Evolutionary conservation across 2,797 vertebrate species (phyloP).

Genomic region (Enteromius thamalakanensis): DNA sequence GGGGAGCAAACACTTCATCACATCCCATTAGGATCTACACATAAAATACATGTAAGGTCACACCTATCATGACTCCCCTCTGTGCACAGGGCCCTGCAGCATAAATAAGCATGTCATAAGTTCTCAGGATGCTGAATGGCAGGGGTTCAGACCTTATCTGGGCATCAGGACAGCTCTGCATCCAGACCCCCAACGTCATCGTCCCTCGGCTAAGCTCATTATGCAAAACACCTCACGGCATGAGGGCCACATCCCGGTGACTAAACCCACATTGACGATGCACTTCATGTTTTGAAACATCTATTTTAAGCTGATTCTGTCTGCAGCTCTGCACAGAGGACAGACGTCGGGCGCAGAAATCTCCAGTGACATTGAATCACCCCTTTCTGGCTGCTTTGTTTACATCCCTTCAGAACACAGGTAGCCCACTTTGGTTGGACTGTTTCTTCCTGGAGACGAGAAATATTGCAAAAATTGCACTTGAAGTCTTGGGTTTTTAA

Average conservation of each 20-base stretch:
- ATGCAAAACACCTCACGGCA: conserved; percentile 59
- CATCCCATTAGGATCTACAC: conserved; percentile 41
- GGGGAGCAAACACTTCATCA: conserved; percentile 19
- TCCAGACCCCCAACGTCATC: conserved; percentile 36
- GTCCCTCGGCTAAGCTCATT: conserved; percentile 55
- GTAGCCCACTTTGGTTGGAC: conserved; percentile 18
- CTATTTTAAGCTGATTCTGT: conserved; percentile 59
- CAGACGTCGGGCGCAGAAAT: conserved; percentile 50
- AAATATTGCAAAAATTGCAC: conserved; percentile 18
- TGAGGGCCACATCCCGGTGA: conserved; percentile 41
- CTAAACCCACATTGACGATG: conserved; percentile 61
- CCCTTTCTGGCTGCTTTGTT: conserved; percentile 18
- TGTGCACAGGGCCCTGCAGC: conserved; percentile 15
- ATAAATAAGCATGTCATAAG: conserved; percentile 33
- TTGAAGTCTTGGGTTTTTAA: conserved; percentile 25
- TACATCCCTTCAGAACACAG: conserved; percentile 17
- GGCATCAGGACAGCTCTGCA: conserved; percentile 42
- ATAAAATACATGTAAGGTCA: conserved; percentile 43
- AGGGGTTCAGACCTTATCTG: conserved; percentile 35
- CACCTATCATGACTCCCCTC: conserved; percentile 20
- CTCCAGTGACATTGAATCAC: conserved; percentile 56
- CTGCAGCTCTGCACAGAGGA: conserved; percentile 57
- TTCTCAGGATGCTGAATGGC: conserved; percentile 41
- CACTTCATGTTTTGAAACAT: conserved; percentile 61
- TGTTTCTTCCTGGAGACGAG: conserved; percentile 28